Percentiles rank a stretch among this genome's conserved stretches.
These are phyloP conservation scores for Cairina moschata DNA, from an alignment of 2,113 vertebrate genomes.

Conservation along the genomic window DNA sequence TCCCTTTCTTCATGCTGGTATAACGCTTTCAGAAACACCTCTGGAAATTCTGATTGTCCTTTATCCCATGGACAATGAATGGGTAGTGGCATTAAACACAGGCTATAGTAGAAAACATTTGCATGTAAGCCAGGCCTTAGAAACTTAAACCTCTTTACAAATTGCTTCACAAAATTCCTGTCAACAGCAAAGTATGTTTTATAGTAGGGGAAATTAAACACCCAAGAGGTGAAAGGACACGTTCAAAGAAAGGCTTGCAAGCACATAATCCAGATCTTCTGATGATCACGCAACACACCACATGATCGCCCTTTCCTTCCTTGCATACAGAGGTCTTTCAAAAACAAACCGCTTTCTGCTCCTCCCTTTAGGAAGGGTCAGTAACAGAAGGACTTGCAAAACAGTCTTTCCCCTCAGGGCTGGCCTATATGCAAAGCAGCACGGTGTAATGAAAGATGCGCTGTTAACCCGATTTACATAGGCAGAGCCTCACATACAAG, in stretches of 20 bases:
- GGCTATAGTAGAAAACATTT: background rate
- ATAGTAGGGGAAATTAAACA: slow-evolving; percentile 49
- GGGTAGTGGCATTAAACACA: background rate
- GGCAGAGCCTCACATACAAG: background rate
- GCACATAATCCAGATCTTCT: slow-evolving; percentile 10
- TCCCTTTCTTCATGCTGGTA: background rate
- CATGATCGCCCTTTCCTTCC: background rate
- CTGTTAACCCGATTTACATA: background rate
- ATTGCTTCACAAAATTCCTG: slow-evolving; percentile 22
- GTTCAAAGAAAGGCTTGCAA: slow-evolving; percentile 5
- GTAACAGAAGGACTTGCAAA: background rate
- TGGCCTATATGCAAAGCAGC: background rate
- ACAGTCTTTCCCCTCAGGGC: background rate
- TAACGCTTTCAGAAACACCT: background rate
- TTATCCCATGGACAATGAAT: background rate
- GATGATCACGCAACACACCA: slow-evolving; percentile 30
- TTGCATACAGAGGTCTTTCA: slow-evolving; percentile 15
- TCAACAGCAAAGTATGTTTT: slow-evolving; percentile 4
- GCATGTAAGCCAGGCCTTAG: background rate
- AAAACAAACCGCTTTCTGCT: background rate
- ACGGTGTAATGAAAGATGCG: background rate
- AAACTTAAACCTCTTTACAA: slow-evolving; percentile 30
- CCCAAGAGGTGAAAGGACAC: background rate
- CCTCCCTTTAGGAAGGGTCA: background rate
- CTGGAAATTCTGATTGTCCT: background rate